Evolutionary conservation across 2,888 invertebrate genomes (phyloP), one percentile per base, ranked within the genome.

Genomic region (Lampropteryx suffumata): DNA sequence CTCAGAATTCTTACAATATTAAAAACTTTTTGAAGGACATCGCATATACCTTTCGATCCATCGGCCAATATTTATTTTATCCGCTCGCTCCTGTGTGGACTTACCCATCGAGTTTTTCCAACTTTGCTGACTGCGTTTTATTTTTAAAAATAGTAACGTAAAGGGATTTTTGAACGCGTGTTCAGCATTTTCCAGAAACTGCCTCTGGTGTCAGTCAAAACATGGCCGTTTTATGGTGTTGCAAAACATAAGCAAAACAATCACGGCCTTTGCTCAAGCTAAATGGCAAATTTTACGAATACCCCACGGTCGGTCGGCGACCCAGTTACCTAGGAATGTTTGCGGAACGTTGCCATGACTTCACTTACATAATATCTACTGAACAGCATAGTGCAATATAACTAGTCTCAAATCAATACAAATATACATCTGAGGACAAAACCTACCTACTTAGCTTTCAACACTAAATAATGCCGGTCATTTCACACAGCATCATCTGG

Each of bases 321-420:
- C 79, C 78, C 62, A 76, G 71, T 69, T 80, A 57, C 61, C 37
- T 43, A 12, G 71, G 76, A 82, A 80, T 86, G 85, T 86, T 86
- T 84, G 78, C 67, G 56, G 60, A 61, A 62, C 62, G 84, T 85
- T 82, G 71, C 80, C 71, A 84, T 84, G 80, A 67, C 63, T 33
- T 28, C 46, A 13, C 32, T 52, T 50, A 39, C 33, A 37, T 47
- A 47, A 47, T 43, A 11, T 24, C 45, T 26, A 26, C 40, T 46
- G 28, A 28, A 21, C 30, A 8, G 12, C 21, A 35, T 14, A 42
- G 26, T 37, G 49, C 49, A 42, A 43, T n/a, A n/a, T n/a, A n/a
- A n/a, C n/a, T n/a, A n/a, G n/a, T n/a, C n/a, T n/a, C n/a, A n/a
- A n/a, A n/a, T n/a, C n/a, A n/a, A n/a, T n/a, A n/a, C n/a, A n/a